Evolutionary conservation across 1,140 invertebrate genomes (phyloP).

Genomic region (Lepidurus packardi): DNA sequence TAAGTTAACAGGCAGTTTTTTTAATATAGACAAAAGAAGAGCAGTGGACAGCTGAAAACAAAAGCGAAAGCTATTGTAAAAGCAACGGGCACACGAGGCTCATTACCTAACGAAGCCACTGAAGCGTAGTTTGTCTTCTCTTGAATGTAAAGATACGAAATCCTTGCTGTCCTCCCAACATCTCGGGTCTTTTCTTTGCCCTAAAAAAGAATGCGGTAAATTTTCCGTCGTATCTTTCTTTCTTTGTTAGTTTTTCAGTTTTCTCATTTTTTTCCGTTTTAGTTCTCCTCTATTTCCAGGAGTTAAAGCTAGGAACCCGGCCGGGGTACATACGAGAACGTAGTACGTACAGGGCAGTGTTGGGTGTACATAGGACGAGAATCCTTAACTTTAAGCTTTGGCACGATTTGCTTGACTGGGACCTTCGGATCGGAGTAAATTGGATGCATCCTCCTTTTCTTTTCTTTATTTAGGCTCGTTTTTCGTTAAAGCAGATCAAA

Average conservation of each 20-base stretch:
- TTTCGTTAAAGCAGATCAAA: not conserved
- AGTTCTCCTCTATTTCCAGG: no score
- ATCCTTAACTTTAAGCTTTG: not conserved
- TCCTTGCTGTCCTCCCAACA: not conserved
- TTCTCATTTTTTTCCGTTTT: not conserved
- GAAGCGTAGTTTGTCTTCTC: constrained; percentile 13
- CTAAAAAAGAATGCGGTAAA: not conserved
- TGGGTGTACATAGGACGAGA: not conserved
- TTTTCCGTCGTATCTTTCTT: not conserved
- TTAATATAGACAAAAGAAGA: no score
- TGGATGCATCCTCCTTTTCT: not conserved
- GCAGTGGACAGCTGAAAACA: not conserved
- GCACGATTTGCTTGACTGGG: constrained; percentile 16
- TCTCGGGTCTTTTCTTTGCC: not conserved
- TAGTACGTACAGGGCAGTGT: not conserved
- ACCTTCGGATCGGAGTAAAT: not conserved
- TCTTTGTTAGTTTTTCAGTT: not conserved
- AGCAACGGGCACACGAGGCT: not conserved
- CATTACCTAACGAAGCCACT: constrained; percentile 19
- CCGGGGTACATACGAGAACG: not conserved
- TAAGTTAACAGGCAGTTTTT: no score
- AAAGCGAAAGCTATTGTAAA: constrained; percentile 8
- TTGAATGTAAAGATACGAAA: constrained; percentile 10
- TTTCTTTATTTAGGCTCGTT: not conserved
- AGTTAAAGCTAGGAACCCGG: no score